phyloP scores from a whole-genome alignment of 1,140 invertebrate genomes.

The Drosophila mauritiana region DNA sequence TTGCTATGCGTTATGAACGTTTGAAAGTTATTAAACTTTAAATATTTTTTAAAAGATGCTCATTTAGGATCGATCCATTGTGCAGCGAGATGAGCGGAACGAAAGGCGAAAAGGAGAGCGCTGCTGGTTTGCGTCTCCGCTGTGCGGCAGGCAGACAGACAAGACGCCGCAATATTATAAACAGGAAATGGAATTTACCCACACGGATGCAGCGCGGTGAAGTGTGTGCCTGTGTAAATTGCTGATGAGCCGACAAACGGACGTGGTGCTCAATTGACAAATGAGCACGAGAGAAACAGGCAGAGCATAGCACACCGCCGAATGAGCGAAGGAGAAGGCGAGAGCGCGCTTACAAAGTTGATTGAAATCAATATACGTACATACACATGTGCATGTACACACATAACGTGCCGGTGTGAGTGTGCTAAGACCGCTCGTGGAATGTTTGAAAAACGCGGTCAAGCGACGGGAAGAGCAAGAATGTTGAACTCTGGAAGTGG shows the following conservation, averaged over 20 bases:
- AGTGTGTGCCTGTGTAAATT: constrained; percentile 42
- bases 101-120: constrained; percentile 13
- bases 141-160: constrained; percentile 25
- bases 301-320: background rate
- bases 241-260: constrained; percentile 71
- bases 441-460: constrained; percentile 81
- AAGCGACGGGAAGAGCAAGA: constrained; percentile 55
- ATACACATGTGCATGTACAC: too few relatives aligned
- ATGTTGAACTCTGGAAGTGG: constrained; percentile 70
- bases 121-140: constrained; percentile 27
- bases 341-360: constrained; percentile 61
- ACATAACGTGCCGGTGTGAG: constrained; percentile 48
- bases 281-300: constrained; percentile 57
- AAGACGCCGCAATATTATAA: constrained; percentile 70
- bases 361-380: constrained; percentile 67
- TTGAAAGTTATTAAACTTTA: too few relatives aligned
- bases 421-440: constrained; percentile 55
- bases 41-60: background rate
- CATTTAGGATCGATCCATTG: constrained; percentile 12
- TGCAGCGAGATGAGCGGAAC: constrained; percentile 17
- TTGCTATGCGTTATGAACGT: too few relatives aligned
- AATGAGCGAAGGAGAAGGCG: constrained; percentile 30
- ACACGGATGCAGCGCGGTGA: constrained; percentile 39
- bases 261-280: constrained; percentile 79
- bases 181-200: constrained; percentile 82